Evolutionary conservation across 2,113 vertebrate genomes (phyloP), one percentile per base, ranked within the genome.

Genomic region (Channa maculata): DNA sequence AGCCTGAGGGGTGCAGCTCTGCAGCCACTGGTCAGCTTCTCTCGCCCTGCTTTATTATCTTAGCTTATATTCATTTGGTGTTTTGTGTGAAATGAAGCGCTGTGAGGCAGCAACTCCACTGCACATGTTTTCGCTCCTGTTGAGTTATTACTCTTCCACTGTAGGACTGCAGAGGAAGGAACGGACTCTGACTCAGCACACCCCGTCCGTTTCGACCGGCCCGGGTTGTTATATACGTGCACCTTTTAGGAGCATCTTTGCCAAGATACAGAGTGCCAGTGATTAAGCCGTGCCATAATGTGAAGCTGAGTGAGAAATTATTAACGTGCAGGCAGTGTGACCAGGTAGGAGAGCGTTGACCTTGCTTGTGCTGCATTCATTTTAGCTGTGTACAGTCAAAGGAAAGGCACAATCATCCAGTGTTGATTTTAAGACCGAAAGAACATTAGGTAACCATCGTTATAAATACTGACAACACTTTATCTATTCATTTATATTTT

Each of bases 71-170:
- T 88, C 86, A 80, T 83, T 24, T 33, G 54, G 69, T 63, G 54
- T 89, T 86, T 91, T 87, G 81, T n/a, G 70, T 84, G 80, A 87
- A 88, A 89, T 89, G 88, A 90, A 89, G 87, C 79, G 46, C 72
- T 83, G 65, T 53, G 80, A 83, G 75, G 75, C 88, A 84, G 70
- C 65, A 54, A 79, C 79, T 86, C 85, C 89, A 89, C 87, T 87
- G 86, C 91, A 90, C 83, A 88, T 87, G 79, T 90, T 92, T 89
- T 86, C 82, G 83, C 86, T 90, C 82, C 82, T 59, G 57, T 75
- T 71, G 83, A 86, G 88, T 90, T 83, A 90, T 92, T 86, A 71
- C 65, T 86, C 89, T 83, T 86, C 83, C 70, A 46, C 72, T 46
- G 79, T 71, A 59, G 88, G 85, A 88, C 88, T 86, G 84, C 75